Evolutionary conservation across 2,113 vertebrate species (phyloP), one percentile per base, ranked within the genome.

Genomic region (Melanostigma gelatinosum): DNA sequence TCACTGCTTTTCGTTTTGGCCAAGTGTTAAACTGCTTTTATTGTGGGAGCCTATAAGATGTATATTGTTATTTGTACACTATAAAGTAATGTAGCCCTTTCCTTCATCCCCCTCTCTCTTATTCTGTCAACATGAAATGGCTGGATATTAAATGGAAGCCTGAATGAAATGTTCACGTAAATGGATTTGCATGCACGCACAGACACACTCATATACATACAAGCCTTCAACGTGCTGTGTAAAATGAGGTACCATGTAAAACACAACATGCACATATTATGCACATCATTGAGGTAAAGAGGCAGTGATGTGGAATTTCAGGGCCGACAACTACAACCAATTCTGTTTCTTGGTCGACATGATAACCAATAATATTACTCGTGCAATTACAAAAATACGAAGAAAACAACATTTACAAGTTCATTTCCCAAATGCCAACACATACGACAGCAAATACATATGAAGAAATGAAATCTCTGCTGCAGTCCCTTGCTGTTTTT

Each of bases 21-120:
- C 65, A 66, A 84, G 75, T 81, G 74, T 87, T 72, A 61, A 86
- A 87, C 88, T 65, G 80, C 83, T 75, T 86, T 89, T 78, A 68
- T 83, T 85, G 64, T 64, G 67, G 61, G 48, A 79, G 74, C 64
- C 72, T 68, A 82, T 82, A 86, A 60, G 81, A 86, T 52, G 50
- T 71, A 42, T 57, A 86, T 87, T 83, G 13, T 8, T 85, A 85
- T 86, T 67, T 77, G 50, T 34, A 66, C 55, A 38, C 65, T 66
- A 69, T 83, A 77, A 88, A 83, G 46, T 82, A 67, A 77, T 58
- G 67, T 18, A 57, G 22, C n/a, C 22, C 63, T 42, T 72, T 78
- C 34, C 4, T 38, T 83, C 32, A 62, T 22, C 44, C 50, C 34
- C 20, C 18, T 52, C 61, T 27, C 62, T 29, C 38, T 67, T 44